Conservation (phyloP, 1,140 invertebrate genomes). For the Dinothrombium tinctorium region DNA sequence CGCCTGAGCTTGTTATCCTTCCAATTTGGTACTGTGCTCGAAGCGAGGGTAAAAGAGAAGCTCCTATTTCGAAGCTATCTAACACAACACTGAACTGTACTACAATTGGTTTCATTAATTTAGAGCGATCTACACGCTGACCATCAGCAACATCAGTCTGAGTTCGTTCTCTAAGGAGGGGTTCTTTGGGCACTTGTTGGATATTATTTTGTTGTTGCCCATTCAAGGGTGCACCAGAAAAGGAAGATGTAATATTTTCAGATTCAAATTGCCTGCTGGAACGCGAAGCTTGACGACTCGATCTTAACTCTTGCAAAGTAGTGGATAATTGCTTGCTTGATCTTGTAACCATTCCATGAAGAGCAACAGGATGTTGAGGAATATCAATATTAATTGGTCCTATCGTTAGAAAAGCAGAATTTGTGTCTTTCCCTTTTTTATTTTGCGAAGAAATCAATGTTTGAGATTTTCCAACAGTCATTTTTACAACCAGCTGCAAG, state of each 20-base stretch:
- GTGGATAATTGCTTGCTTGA: conserved; percentile 74
- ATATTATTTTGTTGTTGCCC: not conserved
- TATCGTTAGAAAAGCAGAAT: conserved; percentile 59
- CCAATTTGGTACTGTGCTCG: conserved; percentile 86
- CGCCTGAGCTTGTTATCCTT: conserved; percentile 63
- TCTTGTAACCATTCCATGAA: conserved; percentile 90
- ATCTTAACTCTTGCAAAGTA: conserved; percentile 39
- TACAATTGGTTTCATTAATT: conserved; percentile 18
- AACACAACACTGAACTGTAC: conserved; percentile 25
- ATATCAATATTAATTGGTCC: conserved; percentile 77
- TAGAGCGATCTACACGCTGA: not conserved
- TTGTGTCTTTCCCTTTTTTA: conserved; percentile 27
- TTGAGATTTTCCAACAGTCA: conserved; percentile 73
- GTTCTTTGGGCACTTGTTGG: not conserved
- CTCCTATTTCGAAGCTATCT: conserved; percentile 64
- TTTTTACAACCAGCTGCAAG: conserved; percentile 70
- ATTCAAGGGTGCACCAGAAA: not conserved
- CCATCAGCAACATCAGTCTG: not conserved
- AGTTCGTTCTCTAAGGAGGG: not conserved
- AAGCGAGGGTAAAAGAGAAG: conserved; percentile 73
- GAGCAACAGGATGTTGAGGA: conserved; percentile 80
- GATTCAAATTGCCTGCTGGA: conserved; percentile 22
- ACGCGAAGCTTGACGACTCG: conserved; percentile 14
- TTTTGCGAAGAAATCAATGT: conserved; percentile 47
- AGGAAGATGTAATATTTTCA: not conserved